A percentile compares a stretch with the other conserved stretches of the same genome.
Evolutionary conservation across 2,113 vertebrate species (phyloP).

Genomic region (Ictidomys tridecemlineatus): DNA sequence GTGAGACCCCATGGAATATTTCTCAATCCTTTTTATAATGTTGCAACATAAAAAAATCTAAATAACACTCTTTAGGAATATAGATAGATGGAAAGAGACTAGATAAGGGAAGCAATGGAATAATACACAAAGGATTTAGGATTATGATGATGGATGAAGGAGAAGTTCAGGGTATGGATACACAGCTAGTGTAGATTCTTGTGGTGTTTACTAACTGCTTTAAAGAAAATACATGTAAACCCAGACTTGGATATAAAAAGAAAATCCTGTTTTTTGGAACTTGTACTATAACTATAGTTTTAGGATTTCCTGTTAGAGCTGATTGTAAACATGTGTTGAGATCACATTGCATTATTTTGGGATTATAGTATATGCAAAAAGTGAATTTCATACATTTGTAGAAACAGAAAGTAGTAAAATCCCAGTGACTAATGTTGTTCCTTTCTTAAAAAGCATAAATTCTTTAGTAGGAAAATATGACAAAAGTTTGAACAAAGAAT

Average conservation of each 20-base stretch:
- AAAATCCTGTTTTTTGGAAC: constrained; percentile 39
- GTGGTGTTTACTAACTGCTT: constrained; percentile 11
- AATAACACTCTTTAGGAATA: not conserved
- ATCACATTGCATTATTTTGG: not conserved
- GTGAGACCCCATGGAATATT: not conserved
- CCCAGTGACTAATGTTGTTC: not conserved
- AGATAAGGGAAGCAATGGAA: not conserved
- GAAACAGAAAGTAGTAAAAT: constrained; percentile 11
- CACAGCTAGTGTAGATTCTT: not conserved
- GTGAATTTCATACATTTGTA: not conserved
- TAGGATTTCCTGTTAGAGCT: constrained; percentile 14
- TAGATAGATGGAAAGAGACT: constrained; percentile 31
- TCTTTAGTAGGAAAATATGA: constrained; percentile 27
- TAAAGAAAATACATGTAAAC: constrained; percentile 30
- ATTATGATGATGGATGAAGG: not conserved
- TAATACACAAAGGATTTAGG: not conserved
- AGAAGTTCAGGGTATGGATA: not conserved
- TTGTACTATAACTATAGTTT: constrained; percentile 19
- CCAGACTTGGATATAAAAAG: not conserved
- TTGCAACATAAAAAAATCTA: not conserved
- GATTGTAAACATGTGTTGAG: not conserved
- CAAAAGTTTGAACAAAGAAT: constrained; percentile 24
- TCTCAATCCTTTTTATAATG: not conserved
- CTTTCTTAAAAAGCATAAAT: constrained; percentile 41
- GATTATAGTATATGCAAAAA: not conserved